Base-by-base conservation (phyloP, 2,113 vertebrate genomes). In the Delphinus delphis region DNA sequence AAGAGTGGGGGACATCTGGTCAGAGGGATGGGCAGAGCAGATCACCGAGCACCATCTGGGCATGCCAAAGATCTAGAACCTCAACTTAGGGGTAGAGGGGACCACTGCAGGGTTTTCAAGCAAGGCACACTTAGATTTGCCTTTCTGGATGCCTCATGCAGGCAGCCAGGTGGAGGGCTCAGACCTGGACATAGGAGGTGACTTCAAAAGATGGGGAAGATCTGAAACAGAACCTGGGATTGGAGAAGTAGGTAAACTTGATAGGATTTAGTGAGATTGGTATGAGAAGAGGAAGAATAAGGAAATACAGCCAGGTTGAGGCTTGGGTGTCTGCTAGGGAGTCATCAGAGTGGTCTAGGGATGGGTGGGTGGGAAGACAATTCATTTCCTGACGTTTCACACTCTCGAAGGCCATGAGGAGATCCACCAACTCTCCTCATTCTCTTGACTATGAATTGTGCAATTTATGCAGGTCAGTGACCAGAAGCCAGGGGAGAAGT, bases 391-490 rank as follows among this genome's bases (percentile, higher is more conserved):
- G 47, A 41, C 44, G 47, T 17, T 70, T 68, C 60, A 8, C 0
- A 11, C 26, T 58, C 58, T 55, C 23, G 8, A 73, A 82, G 14
- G 55, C 60, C 63, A 41, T 15, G 73, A 94, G 62, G 33, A 31
- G 23, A 68, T 84, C 68, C 26, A 1, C 65, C 70, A 88, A 18
- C 4, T 17, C 20, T 41, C 17, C 5, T 63, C 6, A 23, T 63
- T 50, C 47, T 60, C 94, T 60, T 36, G 93, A 96, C 74, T 92
- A 28, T 18, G 28, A 36, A 33, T 53, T 80, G 62, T 97, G 92
- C 96, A 63, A 3, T 76, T 74, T 93, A 88, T 94, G 62, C 58
- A 96, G 93, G 88, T 96, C 82, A 55, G 36, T 92, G 97, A 86
- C 91, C 82, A 94, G 95, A 76, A 79, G 7, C 6, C 28, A 26